Percentiles rank a stretch among this genome's conserved stretches.
Evolutionary conservation across 2,113 vertebrate genomes (phyloP).

Genomic region (Laterallus jamaicensis): DNA sequence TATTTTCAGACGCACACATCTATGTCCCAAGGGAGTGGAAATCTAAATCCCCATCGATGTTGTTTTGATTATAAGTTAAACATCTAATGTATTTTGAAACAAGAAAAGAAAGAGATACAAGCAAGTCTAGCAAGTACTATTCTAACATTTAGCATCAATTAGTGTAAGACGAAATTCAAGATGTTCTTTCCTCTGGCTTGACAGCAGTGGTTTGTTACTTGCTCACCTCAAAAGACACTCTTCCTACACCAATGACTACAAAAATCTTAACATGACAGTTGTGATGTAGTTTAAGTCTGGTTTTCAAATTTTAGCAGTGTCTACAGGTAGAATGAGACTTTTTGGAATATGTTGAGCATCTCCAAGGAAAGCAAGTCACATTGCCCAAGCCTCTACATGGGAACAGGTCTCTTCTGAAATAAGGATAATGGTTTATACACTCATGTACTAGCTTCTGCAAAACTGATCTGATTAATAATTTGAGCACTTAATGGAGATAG

Average conservation of each 20-base stretch:
- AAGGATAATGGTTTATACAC: background rate
- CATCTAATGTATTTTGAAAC: background rate
- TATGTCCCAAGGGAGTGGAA: background rate
- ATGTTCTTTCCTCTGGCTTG: background rate
- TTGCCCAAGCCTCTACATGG: background rate
- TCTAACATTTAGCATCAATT: background rate
- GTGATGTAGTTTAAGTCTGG: background rate
- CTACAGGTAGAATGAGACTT: background rate
- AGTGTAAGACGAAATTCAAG: background rate
- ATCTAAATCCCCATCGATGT: background rate
- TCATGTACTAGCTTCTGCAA: background rate
- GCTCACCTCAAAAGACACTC: background rate
- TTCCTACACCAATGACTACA: rapidly evolving
- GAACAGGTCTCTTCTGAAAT: background rate
- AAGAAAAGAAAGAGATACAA: background rate
- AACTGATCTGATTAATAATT: background rate
- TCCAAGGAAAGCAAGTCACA: background rate
- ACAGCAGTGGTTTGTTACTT: background rate
- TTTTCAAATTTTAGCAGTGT: background rate
- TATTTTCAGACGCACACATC: background rate
- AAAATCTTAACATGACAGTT: background rate
- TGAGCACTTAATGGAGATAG: background rate
- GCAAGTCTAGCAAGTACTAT: background rate
- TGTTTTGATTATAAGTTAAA: background rate
- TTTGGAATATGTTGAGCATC: background rate